Base-by-base conservation (phyloP, 23 tunicate genomes). In the Botrylloides violaceus region DNA sequence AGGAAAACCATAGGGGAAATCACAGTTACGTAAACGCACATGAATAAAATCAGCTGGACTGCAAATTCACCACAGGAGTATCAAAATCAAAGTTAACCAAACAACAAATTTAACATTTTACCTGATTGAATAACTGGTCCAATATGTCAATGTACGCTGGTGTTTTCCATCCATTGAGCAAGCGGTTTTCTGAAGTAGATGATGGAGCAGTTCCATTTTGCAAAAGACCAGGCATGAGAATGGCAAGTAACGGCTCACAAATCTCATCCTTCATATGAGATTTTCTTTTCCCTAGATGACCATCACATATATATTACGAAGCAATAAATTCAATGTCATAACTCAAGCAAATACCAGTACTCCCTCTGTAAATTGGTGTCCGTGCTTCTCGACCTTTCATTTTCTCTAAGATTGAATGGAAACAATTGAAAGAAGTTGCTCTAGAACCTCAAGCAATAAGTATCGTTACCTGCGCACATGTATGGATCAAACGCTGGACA, bases 341-440 rank as follows among this genome's bases (percentile, higher is more conserved):
- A 43, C 12, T 43, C 12, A 15, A 43, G 15, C 15, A 43, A 43
- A 7, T 43, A 43, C 53, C 53, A 43, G 53, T 9, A n/a, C n/a
- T n/a, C n/a, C n/a, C n/a, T 43, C 15, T 26, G 29, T 79, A 59
- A 23, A 2, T 32, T 34, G 30, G 29, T 6, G 58, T 29, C 36
- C 57, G 65, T 0, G 79, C 66, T 38, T 79, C 84, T 19, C 94
- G 55, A 25, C 94, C 94, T 61, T 79, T 79, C 81, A 85, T 80
- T 80, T 85, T 85, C 47, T 85, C 94, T 85, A 65, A 59, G 66
- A 59, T 39, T 53, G 29, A 59, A n/a, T n/a, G n/a, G n/a, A n/a
- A n/a, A n/a, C n/a, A n/a, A n/a, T n/a, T n/a, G n/a, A n/a, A n/a
- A n/a, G n/a, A n/a, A n/a, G n/a, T n/a, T n/a, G n/a, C n/a, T n/a